A percentile compares a stretch with the other conserved stretches of the same genome.
Evolutionary conservation across 2,797 vertebrate species (phyloP).

Genomic region (Propithecus deckenii): DNA sequence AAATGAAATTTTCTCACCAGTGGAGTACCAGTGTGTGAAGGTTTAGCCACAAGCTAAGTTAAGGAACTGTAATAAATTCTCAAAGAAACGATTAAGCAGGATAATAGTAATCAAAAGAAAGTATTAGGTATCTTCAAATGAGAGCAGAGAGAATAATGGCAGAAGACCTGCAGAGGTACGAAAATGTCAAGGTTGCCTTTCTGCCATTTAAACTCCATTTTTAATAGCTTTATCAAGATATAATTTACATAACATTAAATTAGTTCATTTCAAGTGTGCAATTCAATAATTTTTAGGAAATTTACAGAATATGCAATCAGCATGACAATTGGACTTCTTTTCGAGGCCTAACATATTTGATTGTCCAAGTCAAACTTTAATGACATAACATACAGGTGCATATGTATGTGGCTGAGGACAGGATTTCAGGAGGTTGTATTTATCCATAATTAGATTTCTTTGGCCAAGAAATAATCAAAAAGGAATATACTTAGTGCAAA

Average conservation of each 20-base stretch:
- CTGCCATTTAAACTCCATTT: background rate
- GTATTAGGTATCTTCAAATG: background rate
- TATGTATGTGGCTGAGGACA: background rate
- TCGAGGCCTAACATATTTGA: background rate
- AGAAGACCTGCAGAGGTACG: background rate
- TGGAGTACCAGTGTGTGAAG: conserved; percentile 21
- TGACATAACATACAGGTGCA: background rate
- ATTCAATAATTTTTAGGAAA: background rate
- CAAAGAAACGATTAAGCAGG: conserved; percentile 30
- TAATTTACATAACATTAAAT: conserved; percentile 5
- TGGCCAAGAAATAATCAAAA: background rate
- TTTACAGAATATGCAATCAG: background rate
- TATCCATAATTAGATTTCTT: background rate
- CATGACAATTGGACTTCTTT: background rate
- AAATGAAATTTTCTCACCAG: conserved; percentile 68
- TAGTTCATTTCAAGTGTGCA: background rate
- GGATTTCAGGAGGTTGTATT: background rate
- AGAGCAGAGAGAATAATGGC: background rate
- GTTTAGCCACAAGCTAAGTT: conserved; percentile 63
- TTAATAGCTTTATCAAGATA: background rate
- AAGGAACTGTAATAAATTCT: conserved; percentile 57
- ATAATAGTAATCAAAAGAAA: conserved; percentile 29
- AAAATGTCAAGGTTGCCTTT: background rate
- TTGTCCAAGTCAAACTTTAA: background rate
- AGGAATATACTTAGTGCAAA: background rate